phyloP scores from a whole-genome alignment of 2,113 vertebrate species.

The Amphilophus citrinellus region DNA sequence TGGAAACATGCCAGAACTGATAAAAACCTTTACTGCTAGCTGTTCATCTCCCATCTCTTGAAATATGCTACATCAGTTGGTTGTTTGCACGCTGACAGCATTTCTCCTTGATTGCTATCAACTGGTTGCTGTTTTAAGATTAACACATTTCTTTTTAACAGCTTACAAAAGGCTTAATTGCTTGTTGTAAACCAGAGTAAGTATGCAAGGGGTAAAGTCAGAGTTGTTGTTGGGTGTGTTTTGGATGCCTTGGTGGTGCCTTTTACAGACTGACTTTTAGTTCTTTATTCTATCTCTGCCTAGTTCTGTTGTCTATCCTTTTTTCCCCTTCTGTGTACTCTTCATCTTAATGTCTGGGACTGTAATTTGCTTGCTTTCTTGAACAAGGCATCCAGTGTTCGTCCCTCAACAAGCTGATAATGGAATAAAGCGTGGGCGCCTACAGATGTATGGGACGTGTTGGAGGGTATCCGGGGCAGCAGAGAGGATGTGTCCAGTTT shows the following conservation, averaged over 20 bases:
- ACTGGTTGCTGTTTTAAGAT: constrained; percentile 27
- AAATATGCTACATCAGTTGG: background rate
- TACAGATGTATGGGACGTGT: constrained; percentile 68
- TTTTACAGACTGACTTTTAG: constrained; percentile 10
- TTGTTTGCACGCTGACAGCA: background rate
- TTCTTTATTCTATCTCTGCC: constrained; percentile 37
- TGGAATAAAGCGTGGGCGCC: constrained; percentile 55
- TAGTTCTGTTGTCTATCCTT: constrained; percentile 27
- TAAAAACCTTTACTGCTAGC: background rate
- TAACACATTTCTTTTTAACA: constrained; percentile 33
- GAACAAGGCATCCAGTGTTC: constrained; percentile 74
- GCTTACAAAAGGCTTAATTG: constrained; percentile 50
- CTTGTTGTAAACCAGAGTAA: constrained; percentile 37
- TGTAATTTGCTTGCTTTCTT: constrained; percentile 51
- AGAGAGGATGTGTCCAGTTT: constrained; percentile 60
- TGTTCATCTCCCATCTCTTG: background rate
- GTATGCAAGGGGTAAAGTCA: constrained; percentile 30
- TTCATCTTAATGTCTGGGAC: constrained; percentile 51
- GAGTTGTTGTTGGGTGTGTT: constrained; percentile 25
- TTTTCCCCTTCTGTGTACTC: constrained; percentile 35
- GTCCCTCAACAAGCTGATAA: constrained; percentile 23
- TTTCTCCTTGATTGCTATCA: background rate
- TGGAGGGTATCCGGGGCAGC: constrained; percentile 66
- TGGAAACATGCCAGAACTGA: constrained; percentile 20
- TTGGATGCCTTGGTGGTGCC: constrained; percentile 16